Evolutionary conservation across 2,797 vertebrate genomes (phyloP), one percentile per base, ranked within the genome.

Genomic region (Cetoscarus ocellatus): DNA sequence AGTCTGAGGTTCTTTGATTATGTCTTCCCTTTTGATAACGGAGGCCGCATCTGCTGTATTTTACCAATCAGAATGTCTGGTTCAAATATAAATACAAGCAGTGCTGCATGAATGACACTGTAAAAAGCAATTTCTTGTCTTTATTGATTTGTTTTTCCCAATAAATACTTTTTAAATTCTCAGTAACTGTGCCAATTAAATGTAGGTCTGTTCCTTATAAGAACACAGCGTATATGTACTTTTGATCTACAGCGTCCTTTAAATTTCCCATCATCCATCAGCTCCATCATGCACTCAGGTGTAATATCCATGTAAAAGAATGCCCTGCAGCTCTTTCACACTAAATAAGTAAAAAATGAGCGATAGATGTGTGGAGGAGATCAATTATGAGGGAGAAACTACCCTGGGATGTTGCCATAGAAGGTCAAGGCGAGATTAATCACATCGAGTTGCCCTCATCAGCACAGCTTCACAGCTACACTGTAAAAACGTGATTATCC

Each of bases 351-450:
- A 64, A 50, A 60, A 76, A 76, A 45, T 2, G 3, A 80, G 73
- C 55, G 27, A 63, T 3, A 64, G 36, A 67, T 59, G 17, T 1
- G 4, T n/a, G 17, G 40, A 71, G 45, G 73, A 50, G 48, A 83
- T 68, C 35, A 66, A 74, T 73, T 67, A 70, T 64, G 45, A 54
- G n/a, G 61, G 40, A 44, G 51, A 71, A 73, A 48, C 1, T 48
- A 52, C 45, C 43, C 64, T 34, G 18, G 53, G 62, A 61, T 15
- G 45, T 34, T 65, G 12, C 47, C 38, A 6, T 34, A 69, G 50
- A 84, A 80, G 58, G 73, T 82, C 73, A 82, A 1, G 11, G 54
- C 38, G 63, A 63, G 51, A 79, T 75, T 78, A 67, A 78, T 49
- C n/a, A 64, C 51, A 66, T 63, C 11, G 47, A 67, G 54, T 39